Conservation (phyloP, 2,113 vertebrate species). For the Mobula birostris region DNA sequence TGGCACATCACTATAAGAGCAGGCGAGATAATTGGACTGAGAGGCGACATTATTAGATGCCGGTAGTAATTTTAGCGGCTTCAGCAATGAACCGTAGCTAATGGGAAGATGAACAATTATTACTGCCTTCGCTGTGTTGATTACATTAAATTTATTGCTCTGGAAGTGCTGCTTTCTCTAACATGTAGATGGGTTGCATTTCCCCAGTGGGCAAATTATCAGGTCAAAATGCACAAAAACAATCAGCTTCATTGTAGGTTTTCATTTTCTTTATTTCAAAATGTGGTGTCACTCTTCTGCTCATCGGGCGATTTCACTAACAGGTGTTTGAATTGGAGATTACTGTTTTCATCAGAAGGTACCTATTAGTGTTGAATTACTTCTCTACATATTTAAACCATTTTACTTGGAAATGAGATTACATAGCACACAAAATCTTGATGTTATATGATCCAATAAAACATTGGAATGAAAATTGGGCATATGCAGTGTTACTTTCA, state of each 20-base stretch:
- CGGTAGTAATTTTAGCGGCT: background rate
- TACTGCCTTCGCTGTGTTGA: slow-evolving; percentile 21
- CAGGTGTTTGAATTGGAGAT: background rate
- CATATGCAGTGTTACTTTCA: no score
- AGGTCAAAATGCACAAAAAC: background rate
- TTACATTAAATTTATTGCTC: background rate
- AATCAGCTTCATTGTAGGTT: background rate
- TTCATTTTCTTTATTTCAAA: background rate
- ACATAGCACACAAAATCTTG: no score
- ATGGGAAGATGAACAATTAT: background rate
- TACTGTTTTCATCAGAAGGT: slow-evolving; percentile 5
- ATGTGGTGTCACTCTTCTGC: background rate
- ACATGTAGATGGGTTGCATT: background rate
- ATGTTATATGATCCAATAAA: no score
- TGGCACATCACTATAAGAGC: background rate
- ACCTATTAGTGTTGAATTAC: background rate
- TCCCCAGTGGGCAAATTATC: background rate
- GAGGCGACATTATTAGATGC: background rate
- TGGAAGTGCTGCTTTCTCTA: background rate
- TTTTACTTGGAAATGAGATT: background rate
- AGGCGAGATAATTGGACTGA: background rate
- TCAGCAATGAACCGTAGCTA: background rate
- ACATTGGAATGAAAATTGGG: no score
- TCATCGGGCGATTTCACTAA: background rate
- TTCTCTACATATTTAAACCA: background rate